Percentiles rank a stretch among this genome's conserved stretches.
Conservation (phyloP, 2,113 vertebrate genomes). For the human region GRCh38 chr7:103023501-103024000, state of each 20-base stretch:
- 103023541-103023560: neutral
- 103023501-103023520: neutral
- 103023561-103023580: neutral
- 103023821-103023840: neutral
- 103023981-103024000: too few relatives aligned
- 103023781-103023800: neutral
- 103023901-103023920: neutral
- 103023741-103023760: too few relatives aligned
- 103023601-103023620: neutral
- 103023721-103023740: neutral
- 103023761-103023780: neutral
- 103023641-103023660: neutral
- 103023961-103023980: too few relatives aligned
- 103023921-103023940: too few relatives aligned
- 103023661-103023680: neutral
- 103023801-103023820: neutral
- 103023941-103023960: too few relatives aligned
- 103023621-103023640: neutral
- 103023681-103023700: neutral
- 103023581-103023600: neutral
- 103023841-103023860: neutral
- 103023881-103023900: neutral
- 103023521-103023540: neutral
- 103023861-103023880: neutral
- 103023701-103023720: neutral